These are phyloP conservation scores for Athalia cordata DNA, from an alignment of 2,888 invertebrate genomes.

Conservation along the genomic window DNA sequence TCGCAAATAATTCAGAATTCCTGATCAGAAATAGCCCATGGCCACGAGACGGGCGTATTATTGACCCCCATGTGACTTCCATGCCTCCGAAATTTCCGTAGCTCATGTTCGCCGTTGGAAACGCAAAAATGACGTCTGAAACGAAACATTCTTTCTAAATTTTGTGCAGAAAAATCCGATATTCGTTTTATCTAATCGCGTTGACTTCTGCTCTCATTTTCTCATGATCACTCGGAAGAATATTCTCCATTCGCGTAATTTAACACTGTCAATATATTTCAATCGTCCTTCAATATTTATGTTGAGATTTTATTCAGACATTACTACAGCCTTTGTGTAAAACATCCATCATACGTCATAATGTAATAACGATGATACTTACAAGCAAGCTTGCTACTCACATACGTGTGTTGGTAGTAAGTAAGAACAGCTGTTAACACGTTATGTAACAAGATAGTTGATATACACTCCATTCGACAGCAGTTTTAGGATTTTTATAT, in stretches of 20 bases:
- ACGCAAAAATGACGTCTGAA: background rate
- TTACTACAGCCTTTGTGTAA: background rate
- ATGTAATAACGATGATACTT: background rate
- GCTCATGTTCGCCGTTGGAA: constrained; percentile 1
- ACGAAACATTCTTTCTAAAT: background rate
- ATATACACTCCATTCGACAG: background rate
- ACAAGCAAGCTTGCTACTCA: background rate
- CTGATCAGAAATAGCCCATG: constrained; percentile 36
- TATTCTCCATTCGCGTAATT: background rate
- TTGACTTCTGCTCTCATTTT: constrained; percentile 8
- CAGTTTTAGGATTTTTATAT: background rate
- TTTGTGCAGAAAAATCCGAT: background rate
- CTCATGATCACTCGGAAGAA: background rate
- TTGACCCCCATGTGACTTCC: constrained; percentile 61
- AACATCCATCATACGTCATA: constrained; percentile 9
- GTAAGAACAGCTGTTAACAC: constrained; percentile 52
- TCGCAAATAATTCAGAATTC: background rate
- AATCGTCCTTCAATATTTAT: background rate
- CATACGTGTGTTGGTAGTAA: background rate
- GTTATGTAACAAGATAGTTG: constrained; percentile 53
- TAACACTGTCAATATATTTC: background rate
- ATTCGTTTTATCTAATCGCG: background rate
- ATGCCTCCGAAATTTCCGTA: constrained; percentile 53
- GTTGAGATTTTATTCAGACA: background rate
- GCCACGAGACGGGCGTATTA: constrained; percentile 41